phyloP scores from a whole-genome alignment of 2,797 vertebrate species.

The Paramormyrops hopkinsi region DNA sequence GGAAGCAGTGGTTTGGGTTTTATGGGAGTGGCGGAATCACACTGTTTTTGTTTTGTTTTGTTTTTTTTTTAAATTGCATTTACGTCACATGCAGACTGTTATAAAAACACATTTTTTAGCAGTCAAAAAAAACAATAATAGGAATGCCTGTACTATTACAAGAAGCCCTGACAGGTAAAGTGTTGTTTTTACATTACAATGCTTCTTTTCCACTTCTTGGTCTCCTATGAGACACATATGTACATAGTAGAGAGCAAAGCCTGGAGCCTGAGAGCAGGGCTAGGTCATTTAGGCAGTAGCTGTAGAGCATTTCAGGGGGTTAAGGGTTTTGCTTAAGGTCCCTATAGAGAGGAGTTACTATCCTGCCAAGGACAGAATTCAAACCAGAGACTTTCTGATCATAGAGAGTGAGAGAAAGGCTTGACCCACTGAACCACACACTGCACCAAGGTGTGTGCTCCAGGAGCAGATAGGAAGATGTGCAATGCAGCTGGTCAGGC shows the following conservation, averaged over 20 bases:
- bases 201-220: background rate
- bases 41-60: background rate
- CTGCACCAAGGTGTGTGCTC: background rate
- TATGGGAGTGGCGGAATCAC: background rate
- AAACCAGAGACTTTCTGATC: background rate
- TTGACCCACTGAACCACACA: background rate
- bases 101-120: background rate
- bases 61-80: background rate
- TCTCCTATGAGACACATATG: background rate
- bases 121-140: background rate
- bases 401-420: background rate
- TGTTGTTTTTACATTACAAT: background rate
- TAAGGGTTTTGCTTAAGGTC: background rate
- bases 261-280: background rate
- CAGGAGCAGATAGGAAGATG: background rate
- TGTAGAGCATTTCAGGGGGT: background rate
- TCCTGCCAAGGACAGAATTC: background rate
- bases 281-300: background rate
- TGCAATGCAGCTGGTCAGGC: background rate
- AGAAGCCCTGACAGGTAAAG: background rate
- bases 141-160: background rate
- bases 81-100: background rate
- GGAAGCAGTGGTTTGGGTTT: background rate
- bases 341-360: background rate
- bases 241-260: background rate